Conservation (phyloP, 2,797 vertebrate genomes). For the Pseudochirops cupreus region DNA sequence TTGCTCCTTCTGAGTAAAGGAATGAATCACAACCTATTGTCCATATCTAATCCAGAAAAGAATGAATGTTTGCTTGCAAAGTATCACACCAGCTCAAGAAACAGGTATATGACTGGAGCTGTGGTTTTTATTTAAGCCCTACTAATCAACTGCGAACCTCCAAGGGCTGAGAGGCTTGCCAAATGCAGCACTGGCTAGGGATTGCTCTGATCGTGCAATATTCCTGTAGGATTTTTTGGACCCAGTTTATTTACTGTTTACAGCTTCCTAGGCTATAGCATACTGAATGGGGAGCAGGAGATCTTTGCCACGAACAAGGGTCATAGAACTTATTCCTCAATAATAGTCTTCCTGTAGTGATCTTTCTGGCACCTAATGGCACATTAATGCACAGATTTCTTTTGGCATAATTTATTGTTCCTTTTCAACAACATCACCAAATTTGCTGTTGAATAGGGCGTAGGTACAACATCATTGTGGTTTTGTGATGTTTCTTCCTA, state of each 20-base stretch:
- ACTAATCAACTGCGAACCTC: not conserved
- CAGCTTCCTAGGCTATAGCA: not conserved
- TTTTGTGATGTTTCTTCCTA: not conserved
- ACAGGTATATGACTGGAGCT: not conserved
- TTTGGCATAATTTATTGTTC: not conserved
- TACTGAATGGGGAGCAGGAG: not conserved
- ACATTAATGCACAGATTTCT: not conserved
- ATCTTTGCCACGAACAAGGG: not conserved
- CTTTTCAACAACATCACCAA: not conserved
- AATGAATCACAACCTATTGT: not conserved
- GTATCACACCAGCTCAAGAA: not conserved
- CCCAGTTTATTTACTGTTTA: not conserved
- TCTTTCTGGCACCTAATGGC: not conserved
- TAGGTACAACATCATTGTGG: not conserved
- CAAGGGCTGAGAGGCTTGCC: not conserved
- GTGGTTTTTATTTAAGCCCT: not conserved
- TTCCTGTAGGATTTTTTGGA: not conserved
- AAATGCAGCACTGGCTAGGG: not conserved
- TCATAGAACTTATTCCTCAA: not conserved
- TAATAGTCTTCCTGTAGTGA: not conserved
- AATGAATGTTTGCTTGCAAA: not conserved
- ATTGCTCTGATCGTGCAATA: not conserved
- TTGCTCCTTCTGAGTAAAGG: not conserved
- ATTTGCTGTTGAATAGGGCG: not conserved
- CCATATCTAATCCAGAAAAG: not conserved